Percentiles rank a stretch among this genome's conserved stretches.
phyloP scores from a whole-genome alignment of 1,140 invertebrate genomes.

The Venustaconcha ellipsiformis region DNA sequence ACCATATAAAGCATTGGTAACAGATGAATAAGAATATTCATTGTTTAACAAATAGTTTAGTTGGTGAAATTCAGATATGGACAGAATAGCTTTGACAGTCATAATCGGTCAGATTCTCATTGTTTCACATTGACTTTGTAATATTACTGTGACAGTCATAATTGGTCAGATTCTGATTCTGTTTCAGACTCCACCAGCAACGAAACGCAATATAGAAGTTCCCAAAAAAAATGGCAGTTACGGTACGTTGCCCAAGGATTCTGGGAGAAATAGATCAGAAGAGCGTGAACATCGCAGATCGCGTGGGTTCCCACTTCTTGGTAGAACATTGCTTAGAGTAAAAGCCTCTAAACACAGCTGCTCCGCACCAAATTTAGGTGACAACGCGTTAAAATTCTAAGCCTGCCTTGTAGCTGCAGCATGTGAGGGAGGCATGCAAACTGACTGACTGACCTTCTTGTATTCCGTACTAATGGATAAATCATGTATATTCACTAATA shows the following conservation, averaged over 20 bases:
- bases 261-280: conserved; percentile 32
- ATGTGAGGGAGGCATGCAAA: too few relatives aligned
- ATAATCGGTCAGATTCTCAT: too few relatives aligned
- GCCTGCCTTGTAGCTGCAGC: too few relatives aligned
- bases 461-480: too few relatives aligned
- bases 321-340: conserved; percentile 28
- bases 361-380: conserved; percentile 35
- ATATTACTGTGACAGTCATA: too few relatives aligned
- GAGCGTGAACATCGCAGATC: conserved; percentile 31
- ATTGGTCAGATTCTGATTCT: neutral
- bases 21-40: neutral
- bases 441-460: too few relatives aligned
- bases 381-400: conserved; percentile 15
- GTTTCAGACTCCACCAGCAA: conserved; percentile 26
- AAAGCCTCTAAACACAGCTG: conserved; percentile 34
- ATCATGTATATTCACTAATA: too few relatives aligned
- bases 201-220: conserved; percentile 16
- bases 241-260: conserved; percentile 38
- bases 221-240: conserved; percentile 32
- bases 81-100: too few relatives aligned
- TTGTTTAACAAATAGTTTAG: neutral
- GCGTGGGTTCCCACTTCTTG: conserved; percentile 28
- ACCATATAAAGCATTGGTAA: neutral
- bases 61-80: neutral
- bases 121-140: neutral